Conservation (phyloP, 2,888 invertebrate species). For the Anticlea derivata region DNA sequence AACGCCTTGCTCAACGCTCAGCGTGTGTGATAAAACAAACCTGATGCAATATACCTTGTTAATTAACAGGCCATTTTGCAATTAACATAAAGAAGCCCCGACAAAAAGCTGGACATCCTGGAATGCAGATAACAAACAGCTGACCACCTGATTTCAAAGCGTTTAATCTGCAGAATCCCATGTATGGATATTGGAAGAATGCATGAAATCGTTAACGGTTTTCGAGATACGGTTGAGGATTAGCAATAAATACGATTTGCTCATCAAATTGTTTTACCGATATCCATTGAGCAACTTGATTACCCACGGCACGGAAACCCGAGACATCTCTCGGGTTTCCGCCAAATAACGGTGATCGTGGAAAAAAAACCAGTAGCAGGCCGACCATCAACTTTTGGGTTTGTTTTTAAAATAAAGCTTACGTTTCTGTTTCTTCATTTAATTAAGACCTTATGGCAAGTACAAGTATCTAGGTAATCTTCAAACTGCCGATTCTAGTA, state of each 20-base stretch:
- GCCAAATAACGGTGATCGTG: background rate
- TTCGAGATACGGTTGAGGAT: background rate
- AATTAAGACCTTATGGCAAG: too few relatives aligned
- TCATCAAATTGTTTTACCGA: slow-evolving; percentile 8
- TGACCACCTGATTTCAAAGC: slow-evolving; percentile 30
- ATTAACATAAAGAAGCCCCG: slow-evolving; percentile 27
- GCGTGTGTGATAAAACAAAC: background rate
- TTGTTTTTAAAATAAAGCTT: too few relatives aligned
- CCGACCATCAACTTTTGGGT: too few relatives aligned
- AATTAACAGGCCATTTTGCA: slow-evolving; percentile 33
- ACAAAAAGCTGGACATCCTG: slow-evolving; percentile 27
- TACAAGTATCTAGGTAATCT: too few relatives aligned
- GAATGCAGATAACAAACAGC: slow-evolving; percentile 26
- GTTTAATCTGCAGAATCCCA: slow-evolving; percentile 24
- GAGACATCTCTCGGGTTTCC: background rate
- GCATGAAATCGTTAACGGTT: slow-evolving; percentile 27
- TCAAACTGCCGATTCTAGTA: too few relatives aligned
- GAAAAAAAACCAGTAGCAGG: too few relatives aligned
- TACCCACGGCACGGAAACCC: background rate
- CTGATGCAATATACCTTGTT: slow-evolving; percentile 26
- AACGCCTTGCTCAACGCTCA: background rate
- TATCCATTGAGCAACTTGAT: slow-evolving; percentile 1
- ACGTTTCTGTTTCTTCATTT: too few relatives aligned
- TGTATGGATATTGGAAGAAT: slow-evolving; percentile 23
- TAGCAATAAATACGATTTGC: slow-evolving; percentile 6